A percentile compares a stretch with the other conserved stretches of the same genome.
These are phyloP conservation scores for Esox lucius DNA, from an alignment of 2,797 vertebrate species.

Conservation along the genomic window DNA sequence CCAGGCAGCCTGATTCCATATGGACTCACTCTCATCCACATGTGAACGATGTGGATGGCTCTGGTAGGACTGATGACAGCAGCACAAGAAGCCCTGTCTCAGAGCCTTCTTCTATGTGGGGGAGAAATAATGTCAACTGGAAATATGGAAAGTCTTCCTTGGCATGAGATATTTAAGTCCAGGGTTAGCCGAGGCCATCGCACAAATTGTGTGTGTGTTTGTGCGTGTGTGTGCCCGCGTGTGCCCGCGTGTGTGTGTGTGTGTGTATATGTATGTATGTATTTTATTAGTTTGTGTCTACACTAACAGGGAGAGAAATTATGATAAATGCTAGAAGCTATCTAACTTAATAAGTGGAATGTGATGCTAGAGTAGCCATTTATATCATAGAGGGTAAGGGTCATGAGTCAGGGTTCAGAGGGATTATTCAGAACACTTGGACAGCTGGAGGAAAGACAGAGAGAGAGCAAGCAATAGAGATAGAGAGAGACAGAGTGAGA, in stretches of 20 bases:
- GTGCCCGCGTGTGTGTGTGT: not conserved
- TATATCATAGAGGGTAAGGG: slow-evolving; percentile 24
- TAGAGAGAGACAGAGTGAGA: slow-evolving; percentile 10
- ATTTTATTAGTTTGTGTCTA: not conserved
- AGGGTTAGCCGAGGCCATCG: slow-evolving; percentile 19
- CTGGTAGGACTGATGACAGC: not conserved
- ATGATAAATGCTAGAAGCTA: slow-evolving; percentile 34
- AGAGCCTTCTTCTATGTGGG: slow-evolving; percentile 15
- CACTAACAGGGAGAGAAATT: slow-evolving; percentile 17
- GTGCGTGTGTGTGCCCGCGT: no score
- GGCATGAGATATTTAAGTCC: slow-evolving; percentile 4
- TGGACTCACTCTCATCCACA: not conserved
- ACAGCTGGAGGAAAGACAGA: slow-evolving; percentile 52
- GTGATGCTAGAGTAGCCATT: slow-evolving; percentile 32
- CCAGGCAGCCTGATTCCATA: not conserved
- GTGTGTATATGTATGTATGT: slow-evolving; percentile 6
- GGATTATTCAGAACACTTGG: slow-evolving; percentile 49
- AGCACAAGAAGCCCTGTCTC: not conserved
- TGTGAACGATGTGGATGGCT: not conserved
- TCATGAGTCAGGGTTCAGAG: slow-evolving; percentile 49
- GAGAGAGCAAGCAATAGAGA: not conserved
- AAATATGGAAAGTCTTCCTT: slow-evolving; percentile 4
- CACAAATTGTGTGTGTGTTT: not conserved
- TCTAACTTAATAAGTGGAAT: slow-evolving; percentile 17
- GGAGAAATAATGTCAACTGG: slow-evolving; percentile 14